Evolutionary conservation across 2,888 invertebrate species (phyloP).

Genomic region (Seira sanloemensis): DNA sequence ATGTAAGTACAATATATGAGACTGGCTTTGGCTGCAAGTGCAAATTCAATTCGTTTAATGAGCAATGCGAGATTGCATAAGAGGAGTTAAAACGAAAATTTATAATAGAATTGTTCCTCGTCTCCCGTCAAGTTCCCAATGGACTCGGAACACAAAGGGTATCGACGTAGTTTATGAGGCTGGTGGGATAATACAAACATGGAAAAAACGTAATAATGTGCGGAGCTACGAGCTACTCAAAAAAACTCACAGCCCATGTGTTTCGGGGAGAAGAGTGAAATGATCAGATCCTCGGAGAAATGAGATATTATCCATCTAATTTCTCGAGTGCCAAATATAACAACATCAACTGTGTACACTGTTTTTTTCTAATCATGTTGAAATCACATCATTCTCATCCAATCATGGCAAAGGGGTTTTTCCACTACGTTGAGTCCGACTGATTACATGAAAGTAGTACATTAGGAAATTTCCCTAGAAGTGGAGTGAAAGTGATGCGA

Average conservation of each 20-base stretch:
- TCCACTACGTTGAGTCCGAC: slow-evolving; percentile 31
- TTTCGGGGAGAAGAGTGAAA: not conserved
- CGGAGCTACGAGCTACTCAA: too few relatives aligned
- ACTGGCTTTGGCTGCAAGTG: too few relatives aligned
- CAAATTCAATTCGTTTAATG: slow-evolving; percentile 1
- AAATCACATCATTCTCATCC: slow-evolving; percentile 39
- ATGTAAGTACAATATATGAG: too few relatives aligned
- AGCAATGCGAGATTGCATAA: not conserved
- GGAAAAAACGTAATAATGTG: too few relatives aligned
- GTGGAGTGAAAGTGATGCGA: not conserved
- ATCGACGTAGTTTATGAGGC: not conserved
- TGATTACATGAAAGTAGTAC: slow-evolving; percentile 22
- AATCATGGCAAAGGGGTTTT: slow-evolving; percentile 29
- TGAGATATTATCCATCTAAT: slow-evolving; percentile 39
- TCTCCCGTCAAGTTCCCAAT: slow-evolving; percentile 1
- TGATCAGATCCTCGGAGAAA: slow-evolving; percentile 45
- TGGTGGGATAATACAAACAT: slow-evolving; percentile 26
- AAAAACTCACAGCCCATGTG: too few relatives aligned
- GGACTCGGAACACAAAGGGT: not conserved
- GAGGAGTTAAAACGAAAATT: slow-evolving; percentile 22
- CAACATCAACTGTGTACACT: slow-evolving; percentile 22
- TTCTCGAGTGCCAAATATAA: slow-evolving; percentile 47
- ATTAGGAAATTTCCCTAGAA: slow-evolving; percentile 7
- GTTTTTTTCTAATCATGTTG: not conserved
- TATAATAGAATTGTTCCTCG: slow-evolving; percentile 23